These are phyloP conservation scores for Spicauda simplicius DNA, from an alignment of 2,888 invertebrate species.

Conservation along the genomic window DNA sequence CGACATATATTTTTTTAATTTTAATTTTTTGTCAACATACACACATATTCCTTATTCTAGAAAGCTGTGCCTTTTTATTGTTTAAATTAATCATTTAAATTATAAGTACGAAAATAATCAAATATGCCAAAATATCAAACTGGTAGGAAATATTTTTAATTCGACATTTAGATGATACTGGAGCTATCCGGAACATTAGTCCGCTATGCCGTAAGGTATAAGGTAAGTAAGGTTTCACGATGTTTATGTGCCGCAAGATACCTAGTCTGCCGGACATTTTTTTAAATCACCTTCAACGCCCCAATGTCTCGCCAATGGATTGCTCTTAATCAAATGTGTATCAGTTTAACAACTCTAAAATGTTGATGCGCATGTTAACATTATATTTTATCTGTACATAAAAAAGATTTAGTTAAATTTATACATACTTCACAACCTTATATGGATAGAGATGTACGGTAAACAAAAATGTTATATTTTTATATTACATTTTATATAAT, in stretches of 20 bases:
- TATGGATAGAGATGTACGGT: conserved; percentile 10
- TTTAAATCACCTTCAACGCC: neutral
- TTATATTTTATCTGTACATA: neutral
- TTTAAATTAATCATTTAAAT: neutral
- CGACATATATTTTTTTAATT: conserved; percentile 4
- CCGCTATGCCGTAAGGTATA: no score
- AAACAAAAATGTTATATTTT: no score
- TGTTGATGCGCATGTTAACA: conserved; percentile 19
- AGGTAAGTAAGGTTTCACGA: no score
- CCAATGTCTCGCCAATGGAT: neutral
- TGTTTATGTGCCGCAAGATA: no score
- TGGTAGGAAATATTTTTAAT: neutral
- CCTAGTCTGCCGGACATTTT: neutral
- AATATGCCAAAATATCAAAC: neutral
- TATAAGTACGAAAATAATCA: neutral
- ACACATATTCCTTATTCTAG: conserved; percentile 19
- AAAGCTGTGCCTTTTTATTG: conserved; percentile 23
- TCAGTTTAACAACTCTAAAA: neutral
- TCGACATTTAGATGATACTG: neutral
- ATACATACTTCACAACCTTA: conserved; percentile 27
- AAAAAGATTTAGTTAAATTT: conserved; percentile 7
- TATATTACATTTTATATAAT: neutral
- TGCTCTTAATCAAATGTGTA: neutral
- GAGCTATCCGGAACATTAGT: no score
- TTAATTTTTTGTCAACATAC: neutral